Evolutionary conservation across 2,888 invertebrate species (phyloP), one percentile per base, ranked within the genome.

Genomic region (Tipula lateralis): DNA sequence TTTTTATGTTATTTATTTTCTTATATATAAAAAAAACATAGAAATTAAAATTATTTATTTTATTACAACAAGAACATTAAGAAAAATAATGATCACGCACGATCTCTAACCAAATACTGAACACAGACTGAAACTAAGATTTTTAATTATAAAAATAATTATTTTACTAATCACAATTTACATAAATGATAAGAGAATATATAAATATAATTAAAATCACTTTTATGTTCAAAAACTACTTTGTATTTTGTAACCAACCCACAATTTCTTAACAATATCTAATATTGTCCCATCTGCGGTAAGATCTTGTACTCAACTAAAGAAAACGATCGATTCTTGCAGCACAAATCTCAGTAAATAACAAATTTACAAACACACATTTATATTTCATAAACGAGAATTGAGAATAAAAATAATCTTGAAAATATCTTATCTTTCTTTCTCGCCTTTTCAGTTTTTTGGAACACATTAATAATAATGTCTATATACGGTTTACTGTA

Each of bases 1-100:
- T 66, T 66, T 66, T 66, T 66, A 24, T 66, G 66, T 66, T 66
- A 66, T 66, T 66, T 66, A 66, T 66, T 66, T 66, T 66, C 66
- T 24, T 66, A n/a, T 5, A 36, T 9, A 36, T 1, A 36, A 36
- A 3, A 36, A 36, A 36, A 36, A 36, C 5, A 36, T 66, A 66
- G 66, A 66, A 66, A 66, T 66, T 6, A 66, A 24, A 66, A 24
- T 44, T 44, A n/a, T 2, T 1, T 24, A 6, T 66, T 66, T 66
- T 66, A 66, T 66, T 66, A 66, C 66, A 19, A 66, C 66, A 66
- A 66, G 66, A 66, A 66, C 44, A 9, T 66, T 24, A 13, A 39
- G 4, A 66, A 66, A 44, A 66, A 19, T 66, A 66, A 66, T 24
- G 66, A 66, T 66, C 66, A 24, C 24, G 66, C 66, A 66, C 66